Conservation (phyloP, 2,888 invertebrate genomes). For the Gasteruption jaculator region DNA sequence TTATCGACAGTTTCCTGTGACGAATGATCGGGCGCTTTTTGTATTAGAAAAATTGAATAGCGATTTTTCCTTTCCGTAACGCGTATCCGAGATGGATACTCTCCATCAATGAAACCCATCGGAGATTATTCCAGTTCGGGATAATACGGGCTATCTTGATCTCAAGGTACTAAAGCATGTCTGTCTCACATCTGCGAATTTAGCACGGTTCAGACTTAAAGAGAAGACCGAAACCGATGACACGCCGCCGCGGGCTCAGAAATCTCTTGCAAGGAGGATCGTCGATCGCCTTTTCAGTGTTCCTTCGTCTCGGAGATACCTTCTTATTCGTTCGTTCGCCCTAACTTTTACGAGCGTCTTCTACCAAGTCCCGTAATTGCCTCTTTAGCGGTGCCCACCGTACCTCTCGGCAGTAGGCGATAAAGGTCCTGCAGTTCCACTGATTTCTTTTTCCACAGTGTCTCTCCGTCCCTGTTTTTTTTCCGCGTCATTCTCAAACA, state of each 20-base stretch:
- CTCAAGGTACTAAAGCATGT: conserved; percentile 16
- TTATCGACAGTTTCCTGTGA: too few species aligned
- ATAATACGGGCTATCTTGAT: conserved; percentile 24
- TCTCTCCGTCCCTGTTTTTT: not conserved
- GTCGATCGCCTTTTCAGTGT: conserved; percentile 25
- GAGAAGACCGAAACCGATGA: conserved; percentile 43
- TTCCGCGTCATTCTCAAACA: too few species aligned
- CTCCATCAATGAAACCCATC: conserved; percentile 13
- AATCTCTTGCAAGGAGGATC: conserved; percentile 32
- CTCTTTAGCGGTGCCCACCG: conserved; percentile 42
- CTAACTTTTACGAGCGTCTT: conserved; percentile 45
- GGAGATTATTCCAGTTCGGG: conserved; percentile 13
- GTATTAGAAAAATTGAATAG: too few species aligned
- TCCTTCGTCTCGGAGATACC: conserved; percentile 1
- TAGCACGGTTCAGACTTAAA: too few species aligned
- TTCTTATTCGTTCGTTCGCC: conserved; percentile 4
- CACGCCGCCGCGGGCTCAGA: conserved; percentile 38
- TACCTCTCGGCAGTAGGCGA: conserved; percentile 16
- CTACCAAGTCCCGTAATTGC: conserved; percentile 42
- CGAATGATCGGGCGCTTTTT: too few species aligned
- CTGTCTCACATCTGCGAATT: conserved; percentile 32
- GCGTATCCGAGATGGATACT: conserved; percentile 19
- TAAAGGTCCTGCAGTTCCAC: not conserved
- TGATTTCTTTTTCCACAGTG: not conserved
- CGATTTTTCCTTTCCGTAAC: too few species aligned